These are phyloP conservation scores for Ruditapes philippinarum DNA, from an alignment of 1,140 invertebrate genomes.

Conservation along the genomic window DNA sequence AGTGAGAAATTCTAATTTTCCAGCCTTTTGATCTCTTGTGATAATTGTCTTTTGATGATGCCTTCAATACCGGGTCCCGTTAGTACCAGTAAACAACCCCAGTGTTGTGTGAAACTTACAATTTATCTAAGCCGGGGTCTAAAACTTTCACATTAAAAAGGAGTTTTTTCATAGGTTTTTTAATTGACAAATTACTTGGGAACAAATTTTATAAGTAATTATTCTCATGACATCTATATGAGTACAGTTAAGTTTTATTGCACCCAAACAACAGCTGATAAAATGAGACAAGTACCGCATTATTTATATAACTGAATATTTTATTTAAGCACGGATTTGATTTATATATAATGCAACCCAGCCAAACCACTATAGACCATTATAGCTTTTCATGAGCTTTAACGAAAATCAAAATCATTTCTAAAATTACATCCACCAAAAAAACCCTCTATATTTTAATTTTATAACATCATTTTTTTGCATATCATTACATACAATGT, in stretches of 20 bases:
- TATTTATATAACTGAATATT: no score
- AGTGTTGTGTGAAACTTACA: not conserved
- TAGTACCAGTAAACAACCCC: not conserved
- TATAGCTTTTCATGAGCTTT: no score
- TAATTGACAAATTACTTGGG: not conserved
- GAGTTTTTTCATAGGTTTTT: not conserved
- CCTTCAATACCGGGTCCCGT: not conserved
- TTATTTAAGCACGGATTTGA: no score
- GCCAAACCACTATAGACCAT: no score
- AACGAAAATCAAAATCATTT: no score
- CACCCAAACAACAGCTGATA: not conserved
- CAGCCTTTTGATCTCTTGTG: not conserved
- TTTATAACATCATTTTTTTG: no score
- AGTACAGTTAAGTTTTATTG: not conserved
- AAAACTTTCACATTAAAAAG: not conserved
- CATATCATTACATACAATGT: no score
- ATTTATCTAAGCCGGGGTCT: no score
- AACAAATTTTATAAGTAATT: not conserved
- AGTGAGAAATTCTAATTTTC: slow-evolving; percentile 31
- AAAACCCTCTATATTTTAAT: no score
- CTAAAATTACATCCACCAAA: no score
- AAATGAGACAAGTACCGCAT: no score
- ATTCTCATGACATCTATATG: not conserved
- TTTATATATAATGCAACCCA: no score
- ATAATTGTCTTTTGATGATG: slow-evolving; percentile 17